A percentile compares a stretch with the other conserved stretches of the same genome.
Conservation (phyloP, 2,888 invertebrate genomes). For the Ectemnius lituratus region DNA sequence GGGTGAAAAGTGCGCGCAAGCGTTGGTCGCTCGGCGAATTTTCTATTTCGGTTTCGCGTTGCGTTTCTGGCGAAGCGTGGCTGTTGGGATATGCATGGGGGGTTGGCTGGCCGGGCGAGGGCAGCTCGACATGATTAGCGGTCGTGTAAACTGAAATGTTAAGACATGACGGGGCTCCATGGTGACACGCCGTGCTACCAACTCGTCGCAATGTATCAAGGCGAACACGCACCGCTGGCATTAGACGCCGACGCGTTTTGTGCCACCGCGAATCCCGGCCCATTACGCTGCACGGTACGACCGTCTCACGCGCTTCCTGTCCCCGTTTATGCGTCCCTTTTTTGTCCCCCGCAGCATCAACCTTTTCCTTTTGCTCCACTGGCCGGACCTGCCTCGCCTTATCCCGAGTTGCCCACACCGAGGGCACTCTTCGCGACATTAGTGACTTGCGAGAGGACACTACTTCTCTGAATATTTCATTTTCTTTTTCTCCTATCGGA, state of each 20-base stretch:
- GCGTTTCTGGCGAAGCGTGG: constrained; percentile 17
- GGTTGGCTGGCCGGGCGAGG: too few relatives aligned
- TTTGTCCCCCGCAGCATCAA: not conserved
- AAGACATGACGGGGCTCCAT: constrained; percentile 69
- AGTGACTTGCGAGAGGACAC: too few relatives aligned
- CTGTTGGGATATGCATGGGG: too few relatives aligned
- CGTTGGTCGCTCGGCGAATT: constrained; percentile 6
- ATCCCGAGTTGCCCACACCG: not conserved
- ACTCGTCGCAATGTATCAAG: constrained; percentile 72
- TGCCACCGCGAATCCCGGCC: constrained; percentile 3
- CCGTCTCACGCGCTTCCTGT: constrained; percentile 40
- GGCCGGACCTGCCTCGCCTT: not conserved
- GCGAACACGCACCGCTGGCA: constrained; percentile 70
- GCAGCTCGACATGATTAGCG: constrained; percentile 72
- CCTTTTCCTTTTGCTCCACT: not conserved
- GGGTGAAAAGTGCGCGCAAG: not conserved
- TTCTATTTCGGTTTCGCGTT: constrained; percentile 50
- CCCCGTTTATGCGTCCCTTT: constrained; percentile 7
- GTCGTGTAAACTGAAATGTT: constrained; percentile 76
- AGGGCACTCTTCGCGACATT: not conserved
- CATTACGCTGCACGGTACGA: constrained; percentile 9
- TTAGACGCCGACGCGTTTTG: constrained; percentile 48
- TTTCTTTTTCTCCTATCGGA: too few relatives aligned
- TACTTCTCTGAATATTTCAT: too few relatives aligned
- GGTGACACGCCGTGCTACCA: constrained; percentile 68